Conservation (phyloP, 2,888 invertebrate genomes). For the Graphium colonna region DNA sequence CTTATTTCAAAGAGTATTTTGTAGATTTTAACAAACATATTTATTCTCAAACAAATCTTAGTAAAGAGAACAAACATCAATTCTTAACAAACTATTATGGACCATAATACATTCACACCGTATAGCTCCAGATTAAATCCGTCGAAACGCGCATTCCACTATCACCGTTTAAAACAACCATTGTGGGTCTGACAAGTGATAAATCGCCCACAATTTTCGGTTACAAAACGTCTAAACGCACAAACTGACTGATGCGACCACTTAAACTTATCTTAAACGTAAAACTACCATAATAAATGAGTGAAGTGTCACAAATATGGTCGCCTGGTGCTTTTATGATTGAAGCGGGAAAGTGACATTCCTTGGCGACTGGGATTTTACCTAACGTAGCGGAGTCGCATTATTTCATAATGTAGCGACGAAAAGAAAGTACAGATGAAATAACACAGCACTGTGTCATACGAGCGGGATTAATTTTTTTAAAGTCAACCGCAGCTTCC, state of each 20-base stretch:
- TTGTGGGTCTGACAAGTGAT: constrained; percentile 11
- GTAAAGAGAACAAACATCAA: too few species aligned
- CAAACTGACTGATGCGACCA: background rate
- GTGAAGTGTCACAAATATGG: constrained; percentile 43
- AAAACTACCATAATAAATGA: constrained; percentile 7
- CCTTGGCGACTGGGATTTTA: constrained; percentile 42
- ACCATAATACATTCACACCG: too few species aligned
- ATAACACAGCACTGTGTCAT: background rate
- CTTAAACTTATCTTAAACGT: constrained; percentile 9
- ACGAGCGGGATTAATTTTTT: too few species aligned
- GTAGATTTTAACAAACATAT: too few species aligned
- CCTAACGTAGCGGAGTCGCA: background rate
- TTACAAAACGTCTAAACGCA: background rate
- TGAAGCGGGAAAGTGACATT: constrained; percentile 53
- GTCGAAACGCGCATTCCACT: background rate
- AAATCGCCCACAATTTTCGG: background rate
- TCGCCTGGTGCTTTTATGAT: constrained; percentile 54
- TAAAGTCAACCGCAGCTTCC: too few species aligned
- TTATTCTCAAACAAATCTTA: too few species aligned
- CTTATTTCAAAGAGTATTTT: too few species aligned
- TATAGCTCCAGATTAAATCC: too few species aligned
- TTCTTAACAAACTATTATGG: too few species aligned
- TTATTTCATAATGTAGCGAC: background rate
- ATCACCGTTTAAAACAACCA: background rate
- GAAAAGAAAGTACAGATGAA: background rate